Base-by-base conservation (phyloP, 2,113 vertebrate species). In the Prolemur simus region DNA sequence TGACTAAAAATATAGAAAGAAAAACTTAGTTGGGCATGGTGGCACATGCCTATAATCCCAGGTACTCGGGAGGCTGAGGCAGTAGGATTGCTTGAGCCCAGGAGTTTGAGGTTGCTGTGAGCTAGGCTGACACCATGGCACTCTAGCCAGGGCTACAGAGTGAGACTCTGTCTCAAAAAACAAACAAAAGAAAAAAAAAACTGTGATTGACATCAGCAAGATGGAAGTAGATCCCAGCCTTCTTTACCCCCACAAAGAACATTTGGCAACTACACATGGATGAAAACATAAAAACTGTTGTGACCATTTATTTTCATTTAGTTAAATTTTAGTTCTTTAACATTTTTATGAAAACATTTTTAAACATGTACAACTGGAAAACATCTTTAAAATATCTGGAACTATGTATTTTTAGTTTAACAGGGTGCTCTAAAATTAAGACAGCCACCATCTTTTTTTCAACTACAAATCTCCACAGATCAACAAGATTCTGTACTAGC, bases 291-390 rank as follows among this genome's bases (percentile, higher is more conserved):
- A 81, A 58, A 81, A 17, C 4, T 54, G 74, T n/a, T 80, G 3
- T 56, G 37, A 39, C 15, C 11, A 27, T 52, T 78, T 78, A 81
- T 87, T 76, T 95, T 58, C 73, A n/a, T 2, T 66, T 64, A 73
- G 42, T 80, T 91, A 77, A 54, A 34, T 58, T 32, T 68, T 78
- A 87, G 69, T 32, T 84, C 42, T 76, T 85, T 84, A 37, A 60
- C 0, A 32, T 54, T 71, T 89, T 89, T 42, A 74, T 45, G 64
- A 95, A 66, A 74, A 80, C 25, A 45, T 63, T 78, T 96, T 96
- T 87, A 90, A 88, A 96, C 23, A 60, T 20, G 42, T 25, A 76
- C 25, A 95, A 82, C 37, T 95, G 73, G 63, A 73, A 73, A 85
- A 32, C 18, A 91, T 20, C n/a, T 63, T 87, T 90, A 39, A 80